Evolutionary conservation across 2,888 invertebrate species (phyloP).

Genomic region (Rhaphigaster nebulosa): DNA sequence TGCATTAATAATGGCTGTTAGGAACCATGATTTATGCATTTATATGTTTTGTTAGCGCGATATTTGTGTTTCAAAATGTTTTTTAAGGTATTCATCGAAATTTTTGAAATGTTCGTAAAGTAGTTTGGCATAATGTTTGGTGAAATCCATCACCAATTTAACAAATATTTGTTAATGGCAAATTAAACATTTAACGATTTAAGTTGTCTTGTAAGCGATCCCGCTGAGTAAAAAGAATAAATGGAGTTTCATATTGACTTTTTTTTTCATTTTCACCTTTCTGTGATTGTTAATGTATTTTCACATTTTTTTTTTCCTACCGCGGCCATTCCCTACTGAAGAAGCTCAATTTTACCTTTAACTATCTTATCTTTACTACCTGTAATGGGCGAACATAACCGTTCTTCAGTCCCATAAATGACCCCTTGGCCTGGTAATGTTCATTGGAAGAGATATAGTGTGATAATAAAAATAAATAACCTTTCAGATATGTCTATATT

Average conservation of each 20-base stretch:
- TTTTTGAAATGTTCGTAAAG: too few relatives aligned
- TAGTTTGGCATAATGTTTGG: too few relatives aligned
- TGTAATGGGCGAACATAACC: neutral
- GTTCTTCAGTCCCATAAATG: neutral
- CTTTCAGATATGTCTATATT: neutral
- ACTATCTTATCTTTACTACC: neutral
- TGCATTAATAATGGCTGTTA: too few relatives aligned
- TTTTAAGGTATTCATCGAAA: too few relatives aligned
- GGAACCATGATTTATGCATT: too few relatives aligned
- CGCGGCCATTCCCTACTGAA: neutral
- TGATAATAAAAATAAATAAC: slow-evolving; percentile 14
- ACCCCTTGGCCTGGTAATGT: neutral
- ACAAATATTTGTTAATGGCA: too few relatives aligned
- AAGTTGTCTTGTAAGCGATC: too few relatives aligned
- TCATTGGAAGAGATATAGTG: neutral
- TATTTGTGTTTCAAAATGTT: too few relatives aligned
- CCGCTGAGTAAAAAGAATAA: neutral
- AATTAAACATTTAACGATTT: too few relatives aligned
- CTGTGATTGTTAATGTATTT: neutral
- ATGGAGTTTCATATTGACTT: neutral
- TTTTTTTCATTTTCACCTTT: neutral
- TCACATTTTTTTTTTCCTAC: neutral
- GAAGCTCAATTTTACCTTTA: neutral
- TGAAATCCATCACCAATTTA: too few relatives aligned
- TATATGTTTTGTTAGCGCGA: too few relatives aligned